These are phyloP conservation scores for Leptestheria dahalacensis DNA, from an alignment of 1,140 invertebrate species.

Conservation along the genomic window DNA sequence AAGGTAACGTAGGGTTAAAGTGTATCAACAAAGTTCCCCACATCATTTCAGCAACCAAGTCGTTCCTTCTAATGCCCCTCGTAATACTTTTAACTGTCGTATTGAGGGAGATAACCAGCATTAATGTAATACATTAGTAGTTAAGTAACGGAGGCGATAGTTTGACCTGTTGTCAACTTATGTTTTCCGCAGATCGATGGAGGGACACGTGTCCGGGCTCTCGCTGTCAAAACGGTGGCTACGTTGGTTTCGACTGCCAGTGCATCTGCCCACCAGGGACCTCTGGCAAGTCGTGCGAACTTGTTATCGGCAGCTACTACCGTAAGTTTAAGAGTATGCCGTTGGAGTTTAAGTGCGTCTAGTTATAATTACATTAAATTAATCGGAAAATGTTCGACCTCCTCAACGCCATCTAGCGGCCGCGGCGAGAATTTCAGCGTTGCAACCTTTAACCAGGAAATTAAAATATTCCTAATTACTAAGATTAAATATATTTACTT, in stretches of 20 bases:
- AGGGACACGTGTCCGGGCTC: background rate
- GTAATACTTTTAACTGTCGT: too few species aligned
- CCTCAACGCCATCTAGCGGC: too few species aligned
- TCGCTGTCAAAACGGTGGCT: background rate
- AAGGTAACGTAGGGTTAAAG: too few species aligned
- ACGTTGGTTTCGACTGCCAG: background rate
- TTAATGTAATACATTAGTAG: background rate
- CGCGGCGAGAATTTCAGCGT: too few species aligned
- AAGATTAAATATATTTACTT: background rate
- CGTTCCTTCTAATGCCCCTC: too few species aligned
- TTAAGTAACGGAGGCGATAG: background rate
- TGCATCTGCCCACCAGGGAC: conserved; percentile 5
- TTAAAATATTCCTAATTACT: too few species aligned
- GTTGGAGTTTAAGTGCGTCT: background rate
- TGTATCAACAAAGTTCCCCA: too few species aligned
- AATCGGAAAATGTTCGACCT: too few species aligned
- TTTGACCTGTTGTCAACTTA: background rate
- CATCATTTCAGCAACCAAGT: too few species aligned
- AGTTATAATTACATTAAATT: too few species aligned
- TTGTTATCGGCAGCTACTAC: background rate
- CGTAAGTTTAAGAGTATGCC: background rate
- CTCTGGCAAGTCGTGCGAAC: background rate
- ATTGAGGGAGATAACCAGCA: too few species aligned
- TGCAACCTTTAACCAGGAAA: background rate
- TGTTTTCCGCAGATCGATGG: background rate